Conservation (phyloP, 2,888 invertebrate genomes). For the Hypsopygia costalis region DNA sequence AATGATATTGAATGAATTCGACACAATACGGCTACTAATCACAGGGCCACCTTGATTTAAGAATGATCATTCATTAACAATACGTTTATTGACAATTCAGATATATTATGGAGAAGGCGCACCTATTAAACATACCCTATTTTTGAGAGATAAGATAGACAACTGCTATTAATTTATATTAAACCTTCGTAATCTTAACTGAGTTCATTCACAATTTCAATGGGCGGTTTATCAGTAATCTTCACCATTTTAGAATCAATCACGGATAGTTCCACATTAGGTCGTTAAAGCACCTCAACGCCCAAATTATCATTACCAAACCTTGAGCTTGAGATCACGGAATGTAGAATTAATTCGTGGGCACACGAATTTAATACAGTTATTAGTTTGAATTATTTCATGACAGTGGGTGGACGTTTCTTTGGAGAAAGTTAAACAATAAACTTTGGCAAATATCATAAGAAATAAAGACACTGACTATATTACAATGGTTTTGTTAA, state of each 20-base stretch:
- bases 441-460: constrained; percentile 3
- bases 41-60: constrained; percentile 29
- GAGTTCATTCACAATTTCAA: neutral
- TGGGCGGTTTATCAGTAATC: neutral
- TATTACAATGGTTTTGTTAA: too few species aligned
- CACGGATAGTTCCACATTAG: constrained; percentile 10
- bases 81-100: constrained; percentile 42
- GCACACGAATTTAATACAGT: constrained; percentile 6
- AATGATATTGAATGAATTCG: too few species aligned
- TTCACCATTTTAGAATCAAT: constrained; percentile 9
- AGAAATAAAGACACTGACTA: too few species aligned
- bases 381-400: constrained; percentile 1
- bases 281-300: constrained; percentile 12
- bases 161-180: constrained; percentile 12
- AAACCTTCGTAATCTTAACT: constrained; percentile 12
- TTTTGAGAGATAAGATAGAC: constrained; percentile 24
- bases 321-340: constrained; percentile 7
- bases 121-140: constrained; percentile 15
- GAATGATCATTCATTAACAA: constrained; percentile 42
- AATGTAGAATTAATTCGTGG: constrained; percentile 5
- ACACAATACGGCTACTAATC: constrained; percentile 16
- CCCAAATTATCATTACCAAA: constrained; percentile 13
- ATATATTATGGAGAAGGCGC: constrained; percentile 16
- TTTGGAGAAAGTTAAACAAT: constrained; percentile 2
- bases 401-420: constrained; percentile 2